Percentiles rank a stretch among this genome's conserved stretches.
phyloP scores from a whole-genome alignment of 2,888 invertebrate species.

The Drosophila birchii region DNA sequence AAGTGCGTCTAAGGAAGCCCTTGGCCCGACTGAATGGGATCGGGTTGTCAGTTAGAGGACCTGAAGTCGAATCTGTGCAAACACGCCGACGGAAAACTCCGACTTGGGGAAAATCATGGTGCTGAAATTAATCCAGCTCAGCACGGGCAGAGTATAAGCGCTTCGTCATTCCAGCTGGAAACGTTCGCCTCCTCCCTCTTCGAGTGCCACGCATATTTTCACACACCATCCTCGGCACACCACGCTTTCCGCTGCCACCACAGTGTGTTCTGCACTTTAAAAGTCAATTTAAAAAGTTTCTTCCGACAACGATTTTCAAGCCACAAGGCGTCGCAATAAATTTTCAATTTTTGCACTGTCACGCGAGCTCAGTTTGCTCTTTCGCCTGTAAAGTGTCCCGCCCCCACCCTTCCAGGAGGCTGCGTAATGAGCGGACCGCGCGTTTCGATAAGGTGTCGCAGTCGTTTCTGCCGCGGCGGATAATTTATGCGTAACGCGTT shows the following conservation, averaged over 20 bases:
- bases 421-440: conserved; percentile 67
- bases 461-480: conserved; percentile 45
- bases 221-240: conserved; percentile 6
- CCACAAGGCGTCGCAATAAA: conserved; percentile 74
- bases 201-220: conserved; percentile 19
- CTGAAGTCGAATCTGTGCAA: neutral
- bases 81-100: neutral
- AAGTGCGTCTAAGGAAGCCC: conserved; percentile 16
- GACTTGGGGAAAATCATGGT: conserved; percentile 8
- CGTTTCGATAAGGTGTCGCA: conserved; percentile 72
- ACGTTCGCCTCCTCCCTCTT: neutral
- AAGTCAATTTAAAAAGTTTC: conserved; percentile 68
- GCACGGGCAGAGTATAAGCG: conserved; percentile 3
- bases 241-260: conserved; percentile 19
- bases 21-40: neutral
- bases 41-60: conserved; percentile 1
- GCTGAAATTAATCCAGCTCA: conserved; percentile 15
- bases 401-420: conserved; percentile 45
- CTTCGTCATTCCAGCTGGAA: conserved; percentile 18
- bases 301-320: conserved; percentile 46
- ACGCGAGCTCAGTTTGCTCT: conserved; percentile 54
- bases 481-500: conserved; percentile 78
- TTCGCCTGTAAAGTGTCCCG: conserved; percentile 14
- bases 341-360: conserved; percentile 76
- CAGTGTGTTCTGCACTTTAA: conserved; percentile 52